Evolutionary conservation across 2,888 invertebrate genomes (phyloP).

Genomic region (Leucophora obtusa): DNA sequence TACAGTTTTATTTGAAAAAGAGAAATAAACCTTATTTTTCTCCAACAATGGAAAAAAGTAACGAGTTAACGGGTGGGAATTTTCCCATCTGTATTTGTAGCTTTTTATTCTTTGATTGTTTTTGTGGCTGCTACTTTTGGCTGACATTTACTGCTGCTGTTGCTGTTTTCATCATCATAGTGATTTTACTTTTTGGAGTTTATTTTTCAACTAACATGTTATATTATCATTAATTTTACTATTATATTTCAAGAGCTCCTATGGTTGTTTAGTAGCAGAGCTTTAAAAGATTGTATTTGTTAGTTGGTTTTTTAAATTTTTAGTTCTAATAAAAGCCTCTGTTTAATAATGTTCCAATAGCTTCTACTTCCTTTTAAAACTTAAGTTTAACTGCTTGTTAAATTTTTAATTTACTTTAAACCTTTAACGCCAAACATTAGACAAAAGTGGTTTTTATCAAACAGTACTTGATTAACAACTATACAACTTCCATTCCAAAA

Average conservation of each 20-base stretch:
- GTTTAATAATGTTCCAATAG: no score
- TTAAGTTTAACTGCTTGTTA: no score
- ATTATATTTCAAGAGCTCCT: constrained; percentile 24
- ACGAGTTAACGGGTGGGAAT: constrained; percentile 55
- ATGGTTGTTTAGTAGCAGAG: not conserved
- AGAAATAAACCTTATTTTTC: constrained; percentile 12
- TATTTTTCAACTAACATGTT: constrained; percentile 17
- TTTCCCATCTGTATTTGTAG: constrained; percentile 45
- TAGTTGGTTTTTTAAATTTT: not conserved
- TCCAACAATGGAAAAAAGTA: constrained; percentile 27
- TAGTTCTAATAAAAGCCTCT: no score
- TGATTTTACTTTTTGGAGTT: constrained; percentile 4
- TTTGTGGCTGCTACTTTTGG: constrained; percentile 2
- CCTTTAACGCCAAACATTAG: no score
- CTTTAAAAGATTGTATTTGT: not conserved
- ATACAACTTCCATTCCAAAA: no score
- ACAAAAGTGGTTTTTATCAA: no score
- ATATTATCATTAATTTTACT: constrained; percentile 57
- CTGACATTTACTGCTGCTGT: not conserved
- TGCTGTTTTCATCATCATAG: not conserved
- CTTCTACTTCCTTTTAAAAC: no score
- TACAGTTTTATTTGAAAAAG: not conserved
- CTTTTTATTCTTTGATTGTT: constrained; percentile 28
- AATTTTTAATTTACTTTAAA: no score
- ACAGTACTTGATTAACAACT: no score